Conservation (phyloP, 2,797 vertebrate species). For the Myotis vivesi region DNA sequence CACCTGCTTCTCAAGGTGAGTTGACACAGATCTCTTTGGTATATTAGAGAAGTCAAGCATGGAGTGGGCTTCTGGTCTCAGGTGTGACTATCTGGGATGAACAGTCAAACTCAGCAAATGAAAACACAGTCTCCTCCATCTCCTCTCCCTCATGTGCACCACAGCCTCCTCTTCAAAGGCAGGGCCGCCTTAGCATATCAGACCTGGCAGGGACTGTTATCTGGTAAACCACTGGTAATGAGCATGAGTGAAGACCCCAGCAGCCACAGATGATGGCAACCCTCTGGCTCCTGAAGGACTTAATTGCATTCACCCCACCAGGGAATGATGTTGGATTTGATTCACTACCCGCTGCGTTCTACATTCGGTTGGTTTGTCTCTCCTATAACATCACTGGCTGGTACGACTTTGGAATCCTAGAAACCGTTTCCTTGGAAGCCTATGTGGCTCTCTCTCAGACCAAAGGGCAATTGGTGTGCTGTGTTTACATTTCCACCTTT, state of each 20-base stretch:
- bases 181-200: neutral
- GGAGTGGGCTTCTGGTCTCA: neutral
- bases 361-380: neutral
- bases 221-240: neutral
- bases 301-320: neutral
- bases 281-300: neutral
- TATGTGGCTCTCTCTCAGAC: neutral
- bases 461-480: neutral
- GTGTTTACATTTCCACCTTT: slow-evolving; percentile 1
- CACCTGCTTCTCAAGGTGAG: neutral
- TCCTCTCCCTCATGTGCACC: neutral
- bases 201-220: neutral
- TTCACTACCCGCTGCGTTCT: neutral
- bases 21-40: neutral
- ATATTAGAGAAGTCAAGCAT: neutral
- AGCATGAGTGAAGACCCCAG: neutral
- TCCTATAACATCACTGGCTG: neutral
- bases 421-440: slow-evolving; percentile 49
- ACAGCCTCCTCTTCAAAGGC: neutral
- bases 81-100: neutral
- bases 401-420: neutral
- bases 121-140: neutral
- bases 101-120: neutral
- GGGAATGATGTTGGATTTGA: slow-evolving; percentile 12
- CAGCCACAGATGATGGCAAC: neutral